A percentile compares a stretch with the other conserved stretches of the same genome.
Conservation (phyloP, 2,888 invertebrate species). For the Copidosoma aretas region DNA sequence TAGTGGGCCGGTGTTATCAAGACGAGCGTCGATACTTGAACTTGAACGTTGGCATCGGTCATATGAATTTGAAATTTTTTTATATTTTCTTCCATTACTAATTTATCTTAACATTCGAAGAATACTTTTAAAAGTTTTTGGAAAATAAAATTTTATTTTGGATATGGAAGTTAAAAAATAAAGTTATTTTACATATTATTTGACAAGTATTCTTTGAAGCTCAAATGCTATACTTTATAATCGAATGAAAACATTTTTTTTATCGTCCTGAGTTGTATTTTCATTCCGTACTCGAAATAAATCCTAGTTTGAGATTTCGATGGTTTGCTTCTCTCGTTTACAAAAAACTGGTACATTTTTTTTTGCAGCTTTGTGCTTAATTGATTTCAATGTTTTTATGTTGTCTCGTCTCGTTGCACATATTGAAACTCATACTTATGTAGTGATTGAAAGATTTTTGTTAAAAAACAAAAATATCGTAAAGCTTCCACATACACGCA, state of each 20-base stretch:
- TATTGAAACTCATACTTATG: background rate
- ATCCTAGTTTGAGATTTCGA: background rate
- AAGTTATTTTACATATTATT: background rate
- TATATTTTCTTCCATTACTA: background rate
- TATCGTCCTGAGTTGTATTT: background rate
- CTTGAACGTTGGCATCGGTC: background rate
- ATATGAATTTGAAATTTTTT: background rate
- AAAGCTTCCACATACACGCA: background rate
- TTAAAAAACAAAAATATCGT: background rate
- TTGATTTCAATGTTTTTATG: background rate
- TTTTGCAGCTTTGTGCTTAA: background rate
- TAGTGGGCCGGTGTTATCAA: constrained; percentile 3
- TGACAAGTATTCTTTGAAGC: background rate
- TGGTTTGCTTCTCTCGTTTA: background rate
- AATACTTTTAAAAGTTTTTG: background rate
- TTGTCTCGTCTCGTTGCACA: background rate
- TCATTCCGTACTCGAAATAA: background rate
- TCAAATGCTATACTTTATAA: background rate
- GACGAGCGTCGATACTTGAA: background rate
- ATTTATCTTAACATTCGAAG: background rate
- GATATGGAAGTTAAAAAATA: no score
- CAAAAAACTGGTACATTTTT: background rate
- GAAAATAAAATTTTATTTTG: no score
- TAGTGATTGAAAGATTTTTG: background rate
- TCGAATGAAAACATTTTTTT: background rate